Percentiles rank a stretch among this genome's conserved stretches.
Evolutionary conservation across 2,888 invertebrate species (phyloP).

Genomic region (Alsophila aescularia): DNA sequence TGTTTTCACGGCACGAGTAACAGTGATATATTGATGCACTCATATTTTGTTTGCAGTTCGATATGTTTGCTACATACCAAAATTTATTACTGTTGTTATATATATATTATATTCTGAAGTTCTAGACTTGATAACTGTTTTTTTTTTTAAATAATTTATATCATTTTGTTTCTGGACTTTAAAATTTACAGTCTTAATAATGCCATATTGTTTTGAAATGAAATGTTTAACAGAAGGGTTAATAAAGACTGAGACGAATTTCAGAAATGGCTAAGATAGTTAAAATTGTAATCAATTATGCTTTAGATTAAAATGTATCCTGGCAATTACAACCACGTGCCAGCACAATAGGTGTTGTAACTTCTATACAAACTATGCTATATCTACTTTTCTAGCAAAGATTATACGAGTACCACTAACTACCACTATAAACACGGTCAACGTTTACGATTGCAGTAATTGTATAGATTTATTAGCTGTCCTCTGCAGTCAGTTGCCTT

Average conservation of each 20-base stretch:
- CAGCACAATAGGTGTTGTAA: not conserved
- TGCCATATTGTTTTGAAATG: not conserved
- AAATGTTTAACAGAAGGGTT: not conserved
- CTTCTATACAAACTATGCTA: not conserved
- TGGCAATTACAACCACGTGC: conserved; percentile 5
- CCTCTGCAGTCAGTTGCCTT: conserved; percentile 23
- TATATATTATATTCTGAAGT: conserved; percentile 11
- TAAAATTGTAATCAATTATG: not conserved
- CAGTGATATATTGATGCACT: conserved; percentile 6
- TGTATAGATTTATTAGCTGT: conserved; percentile 29
- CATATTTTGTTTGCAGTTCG: conserved; percentile 19
- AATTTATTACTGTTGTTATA: not conserved
- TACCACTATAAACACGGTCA: conserved; percentile 5
- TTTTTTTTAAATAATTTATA: conserved; percentile 1
- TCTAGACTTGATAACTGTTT: conserved; percentile 16
- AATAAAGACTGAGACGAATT: not conserved
- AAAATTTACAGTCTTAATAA: not conserved
- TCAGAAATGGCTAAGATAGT: too few species aligned
- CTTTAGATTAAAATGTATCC: not conserved
- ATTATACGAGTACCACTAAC: not conserved
- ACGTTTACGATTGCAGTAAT: conserved; percentile 25
- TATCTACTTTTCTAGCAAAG: not conserved
- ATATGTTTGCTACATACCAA: conserved; percentile 1
- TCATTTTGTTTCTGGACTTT: not conserved
- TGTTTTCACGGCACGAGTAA: conserved; percentile 40